phyloP scores from a whole-genome alignment of 2,113 vertebrate species.

The Salvator merianae region DNA sequence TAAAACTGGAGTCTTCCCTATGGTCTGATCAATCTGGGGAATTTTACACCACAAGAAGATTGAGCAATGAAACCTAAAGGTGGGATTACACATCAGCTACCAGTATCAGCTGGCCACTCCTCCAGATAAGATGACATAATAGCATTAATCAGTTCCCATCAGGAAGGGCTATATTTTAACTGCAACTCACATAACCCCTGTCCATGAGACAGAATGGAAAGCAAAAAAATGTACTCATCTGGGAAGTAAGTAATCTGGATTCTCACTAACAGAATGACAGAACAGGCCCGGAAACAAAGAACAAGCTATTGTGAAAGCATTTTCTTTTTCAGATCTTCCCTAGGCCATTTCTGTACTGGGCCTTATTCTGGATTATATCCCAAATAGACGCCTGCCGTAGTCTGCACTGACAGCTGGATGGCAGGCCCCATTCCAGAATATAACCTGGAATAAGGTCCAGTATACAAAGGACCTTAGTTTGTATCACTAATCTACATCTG shows the following conservation, averaged over 20 bases:
- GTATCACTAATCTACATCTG: not conserved
- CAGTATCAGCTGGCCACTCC: not conserved
- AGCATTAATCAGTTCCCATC: not conserved
- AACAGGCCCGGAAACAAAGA: not conserved
- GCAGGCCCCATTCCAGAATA: no score
- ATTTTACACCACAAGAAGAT: not conserved
- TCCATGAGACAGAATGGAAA: not conserved
- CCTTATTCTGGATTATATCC: no score
- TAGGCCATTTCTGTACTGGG: no score
- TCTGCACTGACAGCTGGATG: no score
- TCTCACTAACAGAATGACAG: not conserved
- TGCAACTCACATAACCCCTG: not conserved
- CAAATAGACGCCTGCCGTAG: no score
- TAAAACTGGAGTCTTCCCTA: not conserved
- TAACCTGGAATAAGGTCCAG: no score
- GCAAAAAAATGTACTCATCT: not conserved
- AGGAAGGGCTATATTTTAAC: not conserved
- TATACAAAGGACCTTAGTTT: not conserved
- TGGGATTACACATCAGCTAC: not conserved
- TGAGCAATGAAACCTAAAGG: not conserved
- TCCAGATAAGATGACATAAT: not conserved
- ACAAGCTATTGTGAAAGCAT: not conserved
- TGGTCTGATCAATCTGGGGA: not conserved
- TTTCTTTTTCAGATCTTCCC: not conserved
- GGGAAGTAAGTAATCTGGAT: not conserved